Evolutionary conservation across 2,888 invertebrate species (phyloP).

Genomic region (Aporophyla lueneburgensis): DNA sequence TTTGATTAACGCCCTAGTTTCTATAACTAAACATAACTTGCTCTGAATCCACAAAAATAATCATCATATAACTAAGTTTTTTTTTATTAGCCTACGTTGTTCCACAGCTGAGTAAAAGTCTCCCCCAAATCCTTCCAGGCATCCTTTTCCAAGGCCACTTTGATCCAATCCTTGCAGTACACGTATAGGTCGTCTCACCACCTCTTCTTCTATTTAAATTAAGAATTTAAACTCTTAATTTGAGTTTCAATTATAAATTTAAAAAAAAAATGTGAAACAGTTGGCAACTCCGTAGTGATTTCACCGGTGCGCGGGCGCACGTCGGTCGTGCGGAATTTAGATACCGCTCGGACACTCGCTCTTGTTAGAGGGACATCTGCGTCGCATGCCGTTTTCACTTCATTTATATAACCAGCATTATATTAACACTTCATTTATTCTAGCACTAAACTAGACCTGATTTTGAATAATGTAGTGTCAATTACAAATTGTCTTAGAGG

Average conservation of each 20-base stretch:
- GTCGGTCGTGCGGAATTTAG: conserved; percentile 82
- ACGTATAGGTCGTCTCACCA: too few species aligned
- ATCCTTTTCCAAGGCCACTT: too few species aligned
- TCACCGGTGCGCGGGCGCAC: conserved; percentile 78
- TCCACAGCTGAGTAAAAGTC: too few species aligned
- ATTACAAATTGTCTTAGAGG: conserved; percentile 33
- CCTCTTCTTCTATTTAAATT: too few species aligned
- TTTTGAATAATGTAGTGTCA: conserved; percentile 47
- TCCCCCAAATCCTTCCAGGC: too few species aligned
- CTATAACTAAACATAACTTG: background rate
- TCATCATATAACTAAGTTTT: background rate
- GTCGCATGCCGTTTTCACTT: conserved; percentile 81
- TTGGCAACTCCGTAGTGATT: conserved; percentile 78
- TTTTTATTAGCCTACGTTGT: background rate
- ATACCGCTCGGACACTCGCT: conserved; percentile 83
- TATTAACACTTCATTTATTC: conserved; percentile 64
- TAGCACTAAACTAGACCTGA: conserved; percentile 39
- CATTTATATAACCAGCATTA: conserved; percentile 66
- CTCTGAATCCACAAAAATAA: background rate
- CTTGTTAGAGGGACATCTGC: conserved; percentile 84
- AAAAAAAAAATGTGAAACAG: conserved; percentile 68
- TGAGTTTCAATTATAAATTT: background rate
- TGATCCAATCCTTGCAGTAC: too few species aligned
- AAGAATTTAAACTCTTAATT: too few species aligned
- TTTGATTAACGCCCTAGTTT: too few species aligned